Percentiles rank a stretch among this genome's conserved stretches.
Evolutionary conservation across 30 jellyfish, hydroid and myxozoan genomes (phyloP).

Genomic region (Pelagia noctiluca): DNA sequence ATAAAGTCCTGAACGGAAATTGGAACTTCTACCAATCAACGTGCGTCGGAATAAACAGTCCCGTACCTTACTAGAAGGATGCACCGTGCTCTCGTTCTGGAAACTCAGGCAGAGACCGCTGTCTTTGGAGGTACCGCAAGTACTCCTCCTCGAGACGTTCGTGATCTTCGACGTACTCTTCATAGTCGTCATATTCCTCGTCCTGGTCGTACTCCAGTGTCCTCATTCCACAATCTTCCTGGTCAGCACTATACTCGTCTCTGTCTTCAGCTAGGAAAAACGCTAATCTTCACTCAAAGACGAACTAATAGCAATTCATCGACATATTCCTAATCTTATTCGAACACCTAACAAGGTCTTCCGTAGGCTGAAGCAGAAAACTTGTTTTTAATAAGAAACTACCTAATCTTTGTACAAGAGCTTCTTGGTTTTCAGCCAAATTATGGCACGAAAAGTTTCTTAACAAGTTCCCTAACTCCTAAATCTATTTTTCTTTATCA

Average conservation of each 20-base stretch:
- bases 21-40: neutral
- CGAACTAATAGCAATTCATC: neutral
- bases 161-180: constrained; percentile 41
- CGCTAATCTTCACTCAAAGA: neutral
- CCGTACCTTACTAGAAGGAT: constrained; percentile 23
- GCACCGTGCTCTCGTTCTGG: constrained; percentile 61
- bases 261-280: neutral
- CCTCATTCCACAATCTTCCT: neutral
- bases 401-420: no score
- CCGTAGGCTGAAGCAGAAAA: no score
- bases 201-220: neutral
- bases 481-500: no score
- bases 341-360: neutral
- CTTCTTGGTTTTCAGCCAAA: no score
- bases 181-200: constrained; percentile 24
- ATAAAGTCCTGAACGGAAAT: neutral
- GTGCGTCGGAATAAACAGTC: neutral
- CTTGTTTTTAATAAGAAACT: no score
- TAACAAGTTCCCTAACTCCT: no score
- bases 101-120: constrained; percentile 44
- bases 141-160: constrained; percentile 61
- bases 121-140: constrained; percentile 43
- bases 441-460: no score
- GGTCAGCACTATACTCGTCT: neutral
- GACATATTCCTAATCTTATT: neutral